These are phyloP conservation scores for Spheniscus humboldti DNA, from an alignment of 2,797 vertebrate species.

Conservation along the genomic window DNA sequence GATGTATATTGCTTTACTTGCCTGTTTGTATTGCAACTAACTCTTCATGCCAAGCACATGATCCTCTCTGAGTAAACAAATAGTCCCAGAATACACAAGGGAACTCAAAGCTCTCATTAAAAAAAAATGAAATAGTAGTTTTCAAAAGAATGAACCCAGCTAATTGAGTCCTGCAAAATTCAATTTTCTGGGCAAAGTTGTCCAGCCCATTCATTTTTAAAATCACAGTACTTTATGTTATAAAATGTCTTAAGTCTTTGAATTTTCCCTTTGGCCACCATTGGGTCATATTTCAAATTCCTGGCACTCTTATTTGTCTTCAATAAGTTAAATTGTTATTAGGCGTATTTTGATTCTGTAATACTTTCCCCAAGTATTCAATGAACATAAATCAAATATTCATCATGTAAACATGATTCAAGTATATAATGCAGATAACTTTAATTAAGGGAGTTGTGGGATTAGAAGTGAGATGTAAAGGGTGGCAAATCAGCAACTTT, in stretches of 20 bases:
- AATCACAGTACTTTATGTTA: neutral
- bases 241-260: neutral
- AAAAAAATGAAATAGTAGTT: neutral
- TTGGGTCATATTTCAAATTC: constrained; percentile 29
- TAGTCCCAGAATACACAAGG: neutral
- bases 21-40: neutral
- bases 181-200: neutral
- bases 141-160: neutral
- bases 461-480: neutral
- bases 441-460: neutral
- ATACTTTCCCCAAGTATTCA: neutral
- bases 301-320: constrained; percentile 2
- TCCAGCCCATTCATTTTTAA: neutral
- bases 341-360: neutral
- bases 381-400: constrained; percentile 36
- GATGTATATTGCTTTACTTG: neutral
- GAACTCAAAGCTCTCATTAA: neutral
- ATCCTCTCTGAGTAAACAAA: constrained; percentile 13
- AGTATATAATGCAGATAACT: neutral
- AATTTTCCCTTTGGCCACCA: constrained; percentile 17
- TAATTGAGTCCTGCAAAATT: constrained; percentile 26
- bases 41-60: neutral
- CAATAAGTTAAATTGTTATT: neutral
- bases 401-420: neutral
- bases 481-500: neutral